Evolutionary conservation across 2,113 vertebrate genomes (phyloP).

Genomic region (Rallus limicola): DNA sequence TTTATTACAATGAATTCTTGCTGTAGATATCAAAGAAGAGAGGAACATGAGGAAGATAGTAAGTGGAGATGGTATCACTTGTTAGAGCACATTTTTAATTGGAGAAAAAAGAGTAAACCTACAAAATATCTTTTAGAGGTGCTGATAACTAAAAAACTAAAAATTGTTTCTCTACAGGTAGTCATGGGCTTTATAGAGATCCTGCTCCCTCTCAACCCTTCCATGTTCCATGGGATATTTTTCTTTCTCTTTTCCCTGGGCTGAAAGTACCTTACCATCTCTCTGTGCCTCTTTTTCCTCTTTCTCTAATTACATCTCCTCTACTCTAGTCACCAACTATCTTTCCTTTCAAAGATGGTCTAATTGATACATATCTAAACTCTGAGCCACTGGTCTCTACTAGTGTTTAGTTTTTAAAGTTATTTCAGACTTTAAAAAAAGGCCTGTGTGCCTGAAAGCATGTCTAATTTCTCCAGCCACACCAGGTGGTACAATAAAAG

Average conservation of each 20-base stretch:
- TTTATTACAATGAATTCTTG: neutral
- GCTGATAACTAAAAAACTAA: neutral
- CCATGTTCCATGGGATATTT: neutral
- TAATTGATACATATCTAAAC: conserved; percentile 30
- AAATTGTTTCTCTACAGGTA: neutral
- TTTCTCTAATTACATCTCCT: conserved; percentile 2
- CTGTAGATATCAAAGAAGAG: neutral
- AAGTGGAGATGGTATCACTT: neutral
- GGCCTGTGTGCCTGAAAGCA: neutral
- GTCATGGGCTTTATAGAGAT: neutral
- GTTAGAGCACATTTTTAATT: neutral
- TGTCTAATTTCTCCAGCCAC: conserved; percentile 46
- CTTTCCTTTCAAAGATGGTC: neutral
- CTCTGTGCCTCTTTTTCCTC: neutral
- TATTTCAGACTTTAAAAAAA: conserved; percentile 10
- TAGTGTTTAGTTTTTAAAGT: conserved; percentile 7
- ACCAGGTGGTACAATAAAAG: conserved; percentile 57
- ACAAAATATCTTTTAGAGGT: neutral
- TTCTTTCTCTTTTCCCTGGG: neutral
- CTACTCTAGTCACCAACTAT: neutral
- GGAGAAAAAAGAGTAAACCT: neutral
- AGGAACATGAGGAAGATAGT: neutral
- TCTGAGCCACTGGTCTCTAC: neutral
- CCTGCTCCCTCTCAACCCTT: neutral
- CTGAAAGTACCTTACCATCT: neutral